Evolutionary conservation across 2,113 vertebrate species (phyloP).

Genomic region (Takifugu bimaculatus): DNA sequence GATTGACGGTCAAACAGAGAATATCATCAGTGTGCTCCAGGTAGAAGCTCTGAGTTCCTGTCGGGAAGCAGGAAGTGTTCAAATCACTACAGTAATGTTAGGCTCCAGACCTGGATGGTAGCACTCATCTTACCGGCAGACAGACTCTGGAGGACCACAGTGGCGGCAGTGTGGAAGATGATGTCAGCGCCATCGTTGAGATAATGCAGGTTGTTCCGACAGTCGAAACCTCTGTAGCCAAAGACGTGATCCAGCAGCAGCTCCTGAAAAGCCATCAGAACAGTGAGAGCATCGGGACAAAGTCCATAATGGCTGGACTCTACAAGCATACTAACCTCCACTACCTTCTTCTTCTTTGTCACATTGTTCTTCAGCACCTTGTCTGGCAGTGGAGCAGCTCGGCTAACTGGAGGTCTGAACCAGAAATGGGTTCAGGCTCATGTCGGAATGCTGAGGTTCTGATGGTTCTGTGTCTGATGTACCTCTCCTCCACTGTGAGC

Average conservation of each 20-base stretch:
- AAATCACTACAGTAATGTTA: too few relatives aligned
- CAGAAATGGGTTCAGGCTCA: not conserved
- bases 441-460: too few relatives aligned
- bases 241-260: conserved; percentile 93
- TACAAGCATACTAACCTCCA: conserved; percentile 78
- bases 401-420: conserved; percentile 87
- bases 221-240: conserved; percentile 94
- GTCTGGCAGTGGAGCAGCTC: conserved; percentile 90
- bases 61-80: conserved; percentile 1
- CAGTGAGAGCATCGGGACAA: too few relatives aligned
- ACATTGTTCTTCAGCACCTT: conserved; percentile 92
- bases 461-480: not conserved
- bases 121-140: conserved; percentile 76
- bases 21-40: conserved; percentile 97
- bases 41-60: conserved; percentile 97
- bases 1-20: conserved; percentile 95
- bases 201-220: conserved; percentile 98
- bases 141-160: conserved; percentile 88
- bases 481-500: conserved; percentile 88
- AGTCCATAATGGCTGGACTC: not conserved
- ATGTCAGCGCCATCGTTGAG: conserved; percentile 94
- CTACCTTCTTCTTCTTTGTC: conserved; percentile 89
- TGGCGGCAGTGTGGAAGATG: conserved; percentile 90
- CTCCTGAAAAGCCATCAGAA: conserved; percentile 72
- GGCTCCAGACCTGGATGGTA: too few relatives aligned